Conservation (phyloP, 2,797 vertebrate species). For the Gouania willdenowi region DNA sequence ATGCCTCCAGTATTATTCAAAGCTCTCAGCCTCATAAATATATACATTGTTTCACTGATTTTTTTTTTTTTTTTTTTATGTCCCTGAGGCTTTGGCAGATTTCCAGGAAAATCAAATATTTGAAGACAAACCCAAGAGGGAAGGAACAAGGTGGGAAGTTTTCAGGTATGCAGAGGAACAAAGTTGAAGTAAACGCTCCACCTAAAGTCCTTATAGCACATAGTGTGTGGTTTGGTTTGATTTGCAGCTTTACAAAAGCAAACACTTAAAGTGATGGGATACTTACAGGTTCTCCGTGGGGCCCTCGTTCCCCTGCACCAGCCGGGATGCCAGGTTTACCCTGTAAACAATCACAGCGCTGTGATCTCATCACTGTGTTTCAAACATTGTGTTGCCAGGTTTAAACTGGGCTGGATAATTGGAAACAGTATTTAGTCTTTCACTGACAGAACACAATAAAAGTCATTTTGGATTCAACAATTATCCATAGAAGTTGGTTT, state of each 20-base stretch:
- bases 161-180: neutral
- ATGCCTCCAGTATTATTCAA: conserved; percentile 17
- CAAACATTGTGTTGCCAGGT: conserved; percentile 11
- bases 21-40: conserved; percentile 33
- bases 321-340: conserved; percentile 83
- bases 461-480: too few relatives aligned
- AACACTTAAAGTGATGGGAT: conserved; percentile 4
- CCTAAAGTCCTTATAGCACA: neutral
- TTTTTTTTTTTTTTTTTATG: conserved; percentile 43
- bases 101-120: conserved; percentile 34
- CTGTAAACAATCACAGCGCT: conserved; percentile 66
- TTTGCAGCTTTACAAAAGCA: conserved; percentile 5
- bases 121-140: conserved; percentile 10
- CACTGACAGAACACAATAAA: neutral
- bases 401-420: conserved; percentile 2
- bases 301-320: conserved; percentile 81
- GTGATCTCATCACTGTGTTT: conserved; percentile 4
- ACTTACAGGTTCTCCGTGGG: conserved; percentile 89
- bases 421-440: neutral
- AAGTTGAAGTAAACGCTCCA: neutral
- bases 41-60: conserved; percentile 30
- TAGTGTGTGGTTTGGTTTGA: neutral
- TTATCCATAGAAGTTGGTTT: too few relatives aligned
- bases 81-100: conserved; percentile 14
- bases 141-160: neutral